A percentile compares a stretch with the other conserved stretches of the same genome.
These are phyloP conservation scores for Lithophane socia DNA, from an alignment of 2,888 invertebrate genomes.

Conservation along the genomic window DNA sequence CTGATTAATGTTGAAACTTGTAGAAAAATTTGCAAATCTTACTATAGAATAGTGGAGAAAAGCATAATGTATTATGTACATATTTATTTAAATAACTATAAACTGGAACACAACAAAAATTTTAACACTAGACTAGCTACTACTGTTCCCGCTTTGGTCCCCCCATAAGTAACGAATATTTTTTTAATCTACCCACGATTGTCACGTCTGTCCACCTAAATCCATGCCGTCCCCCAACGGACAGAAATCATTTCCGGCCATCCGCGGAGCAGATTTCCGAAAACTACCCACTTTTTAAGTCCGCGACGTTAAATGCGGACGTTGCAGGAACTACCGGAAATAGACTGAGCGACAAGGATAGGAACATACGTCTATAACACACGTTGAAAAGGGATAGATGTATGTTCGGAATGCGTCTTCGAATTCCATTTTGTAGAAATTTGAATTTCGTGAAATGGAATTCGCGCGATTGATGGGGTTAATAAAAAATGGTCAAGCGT, in stretches of 20 bases:
- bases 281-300: constrained; percentile 88
- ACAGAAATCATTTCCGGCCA: constrained; percentile 88
- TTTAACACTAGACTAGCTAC: constrained; percentile 14
- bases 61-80: too few species aligned
- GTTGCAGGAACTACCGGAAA: constrained; percentile 86
- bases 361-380: constrained; percentile 65
- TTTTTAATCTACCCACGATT: constrained; percentile 65
- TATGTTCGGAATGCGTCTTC: constrained; percentile 52
- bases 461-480: constrained; percentile 62
- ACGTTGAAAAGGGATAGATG: constrained; percentile 70
- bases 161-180: constrained; percentile 31
- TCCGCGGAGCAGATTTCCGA: constrained; percentile 83
- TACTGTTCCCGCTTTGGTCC: not conserved
- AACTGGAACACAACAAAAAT: not conserved
- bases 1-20: not conserved
- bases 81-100: not conserved
- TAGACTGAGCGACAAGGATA: constrained; percentile 86
- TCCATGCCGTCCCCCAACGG: constrained; percentile 72
- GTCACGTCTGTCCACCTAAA: constrained; percentile 67
- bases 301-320: constrained; percentile 83
- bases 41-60: not conserved
- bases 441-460: constrained; percentile 70
- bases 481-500: constrained; percentile 55
- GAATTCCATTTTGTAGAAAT: constrained; percentile 65
- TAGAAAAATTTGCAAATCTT: too few species aligned